phyloP scores from a whole-genome alignment of 2,113 vertebrate species.

The Isurus oxyrinchus region DNA sequence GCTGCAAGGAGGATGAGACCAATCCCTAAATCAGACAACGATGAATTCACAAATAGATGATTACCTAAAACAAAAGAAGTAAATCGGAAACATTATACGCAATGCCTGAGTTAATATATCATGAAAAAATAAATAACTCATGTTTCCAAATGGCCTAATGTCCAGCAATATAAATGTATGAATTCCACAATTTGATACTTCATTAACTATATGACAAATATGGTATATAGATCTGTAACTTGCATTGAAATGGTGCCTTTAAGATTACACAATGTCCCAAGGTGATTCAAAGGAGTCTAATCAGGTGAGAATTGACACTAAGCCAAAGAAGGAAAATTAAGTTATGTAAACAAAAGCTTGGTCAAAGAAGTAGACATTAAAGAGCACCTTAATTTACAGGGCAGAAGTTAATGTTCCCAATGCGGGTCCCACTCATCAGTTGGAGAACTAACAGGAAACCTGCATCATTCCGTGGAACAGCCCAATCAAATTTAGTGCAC shows the following conservation, averaged over 20 bases:
- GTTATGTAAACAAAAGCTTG: too few relatives aligned
- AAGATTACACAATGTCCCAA: neutral
- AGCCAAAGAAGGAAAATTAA: neutral
- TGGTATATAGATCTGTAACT: too few relatives aligned
- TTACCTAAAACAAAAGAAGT: slow-evolving; percentile 55
- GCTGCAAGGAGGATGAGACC: slow-evolving; percentile 77
- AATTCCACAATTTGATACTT: neutral
- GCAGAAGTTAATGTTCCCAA: neutral
- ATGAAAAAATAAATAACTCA: neutral
- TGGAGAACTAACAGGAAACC: neutral
- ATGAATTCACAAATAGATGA: slow-evolving; percentile 67
- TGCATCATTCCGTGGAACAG: neutral
- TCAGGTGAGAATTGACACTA: neutral
- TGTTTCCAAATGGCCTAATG: neutral
- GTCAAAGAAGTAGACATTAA: too few relatives aligned
- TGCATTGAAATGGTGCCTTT: neutral
- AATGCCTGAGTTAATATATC: neutral
- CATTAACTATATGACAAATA: neutral
- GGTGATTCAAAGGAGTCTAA: neutral
- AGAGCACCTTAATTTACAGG: neutral
- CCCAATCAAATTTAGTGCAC: too few relatives aligned
- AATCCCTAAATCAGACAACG: slow-evolving; percentile 69
- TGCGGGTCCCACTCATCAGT: neutral
- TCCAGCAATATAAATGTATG: neutral
- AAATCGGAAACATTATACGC: neutral